Evolutionary conservation across 2,113 vertebrate species (phyloP).

Genomic region (Mungos mungo): DNA sequence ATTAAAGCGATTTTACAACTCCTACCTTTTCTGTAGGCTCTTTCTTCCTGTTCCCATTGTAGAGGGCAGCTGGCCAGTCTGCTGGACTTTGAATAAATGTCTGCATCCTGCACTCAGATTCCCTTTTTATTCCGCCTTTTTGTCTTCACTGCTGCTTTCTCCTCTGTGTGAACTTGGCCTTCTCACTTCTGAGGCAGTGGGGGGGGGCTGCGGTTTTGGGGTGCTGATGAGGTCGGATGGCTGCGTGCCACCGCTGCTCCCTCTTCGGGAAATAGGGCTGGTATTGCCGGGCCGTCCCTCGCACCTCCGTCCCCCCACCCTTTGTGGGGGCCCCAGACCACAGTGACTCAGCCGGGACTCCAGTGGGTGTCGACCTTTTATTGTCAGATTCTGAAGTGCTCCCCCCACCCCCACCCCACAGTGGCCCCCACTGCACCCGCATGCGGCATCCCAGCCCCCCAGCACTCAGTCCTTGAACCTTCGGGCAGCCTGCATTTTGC

Average conservation of each 20-base stretch:
- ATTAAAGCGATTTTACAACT: conserved; percentile 88
- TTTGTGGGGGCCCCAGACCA: neutral
- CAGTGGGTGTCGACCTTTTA: neutral
- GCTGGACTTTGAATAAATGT: conserved; percentile 88
- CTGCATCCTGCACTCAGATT: conserved; percentile 82
- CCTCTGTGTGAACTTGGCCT: conserved; percentile 65
- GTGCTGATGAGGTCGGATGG: rapidly evolving
- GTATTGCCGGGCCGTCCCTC: no score
- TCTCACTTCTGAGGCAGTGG: neutral
- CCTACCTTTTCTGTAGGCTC: conserved; percentile 82
- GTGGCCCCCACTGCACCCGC: neutral
- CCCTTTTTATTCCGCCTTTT: conserved; percentile 78
- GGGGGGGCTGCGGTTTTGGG: no score
- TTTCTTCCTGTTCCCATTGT: conserved; percentile 83
- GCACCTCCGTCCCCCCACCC: no score
- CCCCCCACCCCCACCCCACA: rapidly evolving
- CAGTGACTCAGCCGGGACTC: neutral
- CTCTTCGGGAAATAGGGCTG: no score
- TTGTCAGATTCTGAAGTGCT: neutral
- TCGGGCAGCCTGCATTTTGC: conserved; percentile 87
- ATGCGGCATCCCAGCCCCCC: neutral
- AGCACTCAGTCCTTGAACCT: conserved; percentile 88
- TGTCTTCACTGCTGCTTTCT: conserved; percentile 66
- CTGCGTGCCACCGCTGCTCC: no score
- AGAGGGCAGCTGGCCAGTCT: conserved; percentile 83